Base-by-base conservation (phyloP, 2,113 vertebrate genomes). In the Spheniscus mendiculus region DNA sequence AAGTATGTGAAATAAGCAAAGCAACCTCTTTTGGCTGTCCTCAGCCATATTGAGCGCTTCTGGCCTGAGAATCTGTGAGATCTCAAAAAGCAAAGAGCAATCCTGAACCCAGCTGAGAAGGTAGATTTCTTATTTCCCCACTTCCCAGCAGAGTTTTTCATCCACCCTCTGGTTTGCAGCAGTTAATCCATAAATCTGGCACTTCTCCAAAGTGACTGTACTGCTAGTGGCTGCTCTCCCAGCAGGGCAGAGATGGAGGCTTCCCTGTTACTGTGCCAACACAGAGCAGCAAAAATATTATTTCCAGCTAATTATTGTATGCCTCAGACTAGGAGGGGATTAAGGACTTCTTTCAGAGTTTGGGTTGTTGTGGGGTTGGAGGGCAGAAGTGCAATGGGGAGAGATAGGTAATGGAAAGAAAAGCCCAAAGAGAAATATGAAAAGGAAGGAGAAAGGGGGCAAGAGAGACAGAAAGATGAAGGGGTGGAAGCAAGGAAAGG, bases 151-250 rank as follows among this genome's bases (percentile, higher is more conserved):
- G 72, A 70, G 53, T 9, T 86, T 66, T 89, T 26, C 58, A 85
- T 76, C 92, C 45, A 72, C 81, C 59, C 44, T 44, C 56, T 49
- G 66, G 58, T 95, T 56, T 65, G 87, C 56, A 91, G 73, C 56
- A 65, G 78, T 90, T 85, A 79, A 96, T 87, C 89, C 89, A 40
- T 62, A 36, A 85, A 69, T 7, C 82, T 95, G 87, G 62, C 1
- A 0, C 12, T n/a, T 18, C 81, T 80, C 70, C 90, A 69, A 17
- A 34, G 49, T 0, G 1, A 42, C 66, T 84, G 73, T 5, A 29
- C 73, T 45, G 84, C 45, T 15, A 11, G 79, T 62, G 82, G 71
- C 71, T 77, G 93, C 76, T 92, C 71, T 86, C 83, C 71, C 70
- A 82, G 65, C 65, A 56, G 40, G 65, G 74, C 81, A 85, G 87